These are phyloP conservation scores for Myotis davidii DNA, from an alignment of 2,113 vertebrate species.

Conservation along the genomic window DNA sequence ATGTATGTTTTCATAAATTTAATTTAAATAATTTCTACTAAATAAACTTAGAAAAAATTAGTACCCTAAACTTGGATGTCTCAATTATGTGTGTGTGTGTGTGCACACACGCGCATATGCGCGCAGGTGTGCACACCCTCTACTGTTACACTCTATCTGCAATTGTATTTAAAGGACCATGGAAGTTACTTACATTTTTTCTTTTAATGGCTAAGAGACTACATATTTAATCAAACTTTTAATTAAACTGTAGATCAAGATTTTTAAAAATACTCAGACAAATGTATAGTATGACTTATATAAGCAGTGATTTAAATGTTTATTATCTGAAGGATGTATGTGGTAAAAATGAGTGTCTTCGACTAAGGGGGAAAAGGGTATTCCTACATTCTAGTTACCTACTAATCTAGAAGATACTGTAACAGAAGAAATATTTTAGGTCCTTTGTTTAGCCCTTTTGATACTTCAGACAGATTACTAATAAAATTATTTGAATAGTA, in stretches of 20 bases:
- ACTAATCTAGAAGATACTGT: background rate
- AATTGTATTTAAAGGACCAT: background rate
- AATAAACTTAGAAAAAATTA: background rate
- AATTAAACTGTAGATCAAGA: slow-evolving; percentile 12
- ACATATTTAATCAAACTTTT: background rate
- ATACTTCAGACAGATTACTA: background rate
- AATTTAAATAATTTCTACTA: background rate
- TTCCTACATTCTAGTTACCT: background rate
- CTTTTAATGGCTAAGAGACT: slow-evolving; percentile 4
- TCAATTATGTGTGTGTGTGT: background rate
- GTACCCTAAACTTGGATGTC: background rate
- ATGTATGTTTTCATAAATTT: slow-evolving; percentile 88
- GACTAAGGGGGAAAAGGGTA: rapidly evolving
- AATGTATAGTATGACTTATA: background rate
- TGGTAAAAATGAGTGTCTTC: background rate
- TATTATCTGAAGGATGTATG: background rate
- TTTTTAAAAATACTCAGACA: background rate
- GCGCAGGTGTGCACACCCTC: background rate
- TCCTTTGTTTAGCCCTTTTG: background rate
- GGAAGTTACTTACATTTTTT: background rate
- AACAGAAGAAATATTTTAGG: background rate
- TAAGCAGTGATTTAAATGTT: background rate
- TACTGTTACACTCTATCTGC: background rate
- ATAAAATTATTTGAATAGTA: background rate
- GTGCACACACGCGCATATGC: too few relatives aligned